Base-by-base conservation (phyloP, 2,797 vertebrate genomes). In the Peromyscus attwateri region DNA sequence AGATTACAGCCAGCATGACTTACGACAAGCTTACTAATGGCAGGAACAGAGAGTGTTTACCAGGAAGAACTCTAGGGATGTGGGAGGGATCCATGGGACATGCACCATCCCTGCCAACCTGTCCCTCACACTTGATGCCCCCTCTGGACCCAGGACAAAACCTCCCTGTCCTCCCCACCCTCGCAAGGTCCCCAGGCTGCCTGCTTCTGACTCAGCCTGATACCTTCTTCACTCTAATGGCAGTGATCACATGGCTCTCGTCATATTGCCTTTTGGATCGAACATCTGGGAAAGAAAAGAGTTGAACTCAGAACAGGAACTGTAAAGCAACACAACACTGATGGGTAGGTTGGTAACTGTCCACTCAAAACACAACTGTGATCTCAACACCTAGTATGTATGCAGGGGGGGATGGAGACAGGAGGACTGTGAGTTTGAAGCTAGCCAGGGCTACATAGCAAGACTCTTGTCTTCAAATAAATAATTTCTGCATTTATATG, bases 171-270 rank as follows among this genome's bases (percentile, higher is more conserved):
- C 66, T 68, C 17, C 81, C 46, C 6, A 6, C 34, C 21, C 87
- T 57, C 2, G 9, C 62, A n/a, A 60, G 52, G 49, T 0, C 27
- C 70, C 83, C 6, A 66, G 23, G 37, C 55, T 16, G 62, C 68
- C 80, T n/a, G 34, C 11, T 37, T 14, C 57, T 1, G 23, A 40
- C 29, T 4, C 57, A 16, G 1, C 25, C 1, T 31, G 29, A 92
- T 98, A 99, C 99, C 99, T 92, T 98, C 96, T 98, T 98, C 49
- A 98, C 98, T 91, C 97, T 98, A 95, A 81, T 98, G 46, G 99
- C 99, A 68, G 99, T 99, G 40, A 99, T 84, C 87, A 99, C 98
- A 34, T 99, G 99, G 97, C 99, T 98, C 13, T 97, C 98, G 0
- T 98, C 94, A 84, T 99, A 99, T 55, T 99, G 99, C 49, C 79